phyloP scores from a whole-genome alignment of 2,888 invertebrate species.

The Catocala nupta region DNA sequence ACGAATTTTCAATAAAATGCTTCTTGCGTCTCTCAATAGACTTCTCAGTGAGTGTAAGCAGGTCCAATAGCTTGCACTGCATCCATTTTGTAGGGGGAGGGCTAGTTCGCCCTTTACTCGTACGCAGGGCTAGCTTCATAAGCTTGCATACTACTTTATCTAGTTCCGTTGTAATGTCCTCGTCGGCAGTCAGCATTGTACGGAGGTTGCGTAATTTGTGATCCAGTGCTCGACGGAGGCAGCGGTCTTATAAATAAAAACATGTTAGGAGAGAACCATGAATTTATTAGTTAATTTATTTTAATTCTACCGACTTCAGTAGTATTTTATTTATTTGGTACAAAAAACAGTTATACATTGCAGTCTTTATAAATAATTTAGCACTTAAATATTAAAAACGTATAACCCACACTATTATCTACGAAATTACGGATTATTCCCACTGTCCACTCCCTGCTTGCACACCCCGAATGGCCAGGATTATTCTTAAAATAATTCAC shows the following conservation, averaged over 20 bases:
- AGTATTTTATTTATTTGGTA: too few relatives aligned
- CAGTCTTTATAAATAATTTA: too few relatives aligned
- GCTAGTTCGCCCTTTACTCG: constrained; percentile 55
- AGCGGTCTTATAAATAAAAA: constrained; percentile 57
- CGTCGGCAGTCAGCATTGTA: constrained; percentile 68
- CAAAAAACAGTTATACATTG: too few relatives aligned
- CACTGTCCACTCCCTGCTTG: too few relatives aligned
- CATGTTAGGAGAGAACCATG: too few relatives aligned
- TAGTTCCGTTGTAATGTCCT: constrained; percentile 73
- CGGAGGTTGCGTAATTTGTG: constrained; percentile 73
- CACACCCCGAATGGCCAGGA: too few relatives aligned
- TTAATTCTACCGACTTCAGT: too few relatives aligned
- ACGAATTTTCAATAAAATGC: constrained; percentile 58
- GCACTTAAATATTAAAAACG: too few relatives aligned
- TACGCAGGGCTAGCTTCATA: constrained; percentile 72
- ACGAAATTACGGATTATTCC: too few relatives aligned
- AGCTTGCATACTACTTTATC: constrained; percentile 75
- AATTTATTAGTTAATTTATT: too few relatives aligned
- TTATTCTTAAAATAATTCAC: too few relatives aligned
- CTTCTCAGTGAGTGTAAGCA: constrained; percentile 76
- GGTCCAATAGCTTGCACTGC: constrained; percentile 75
- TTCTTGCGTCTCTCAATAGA: constrained; percentile 70
- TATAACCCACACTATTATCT: too few relatives aligned
- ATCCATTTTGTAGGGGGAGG: constrained; percentile 74
- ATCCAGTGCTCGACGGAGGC: constrained; percentile 72